phyloP scores from a whole-genome alignment of 1,140 invertebrate species.

The Berghia stephanieae region DNA sequence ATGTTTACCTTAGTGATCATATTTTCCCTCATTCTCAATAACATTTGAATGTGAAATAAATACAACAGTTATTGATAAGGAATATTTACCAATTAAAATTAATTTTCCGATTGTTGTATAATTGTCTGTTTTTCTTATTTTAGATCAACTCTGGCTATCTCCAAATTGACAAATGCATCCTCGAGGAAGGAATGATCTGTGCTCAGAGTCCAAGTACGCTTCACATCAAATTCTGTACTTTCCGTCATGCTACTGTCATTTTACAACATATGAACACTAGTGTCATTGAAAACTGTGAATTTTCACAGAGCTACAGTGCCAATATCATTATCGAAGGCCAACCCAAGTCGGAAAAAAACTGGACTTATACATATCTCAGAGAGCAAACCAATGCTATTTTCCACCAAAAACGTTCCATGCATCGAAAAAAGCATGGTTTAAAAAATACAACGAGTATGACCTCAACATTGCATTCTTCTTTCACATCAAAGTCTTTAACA shows the following conservation, averaged over 20 bases:
- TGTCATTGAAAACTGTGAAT: constrained; percentile 61
- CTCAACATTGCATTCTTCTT: constrained; percentile 34
- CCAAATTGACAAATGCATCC: constrained; percentile 60
- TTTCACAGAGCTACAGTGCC: constrained; percentile 56
- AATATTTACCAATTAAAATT: no score
- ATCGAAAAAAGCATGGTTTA: constrained; percentile 13
- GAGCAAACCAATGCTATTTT: constrained; percentile 22
- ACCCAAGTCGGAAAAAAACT: constrained; percentile 56
- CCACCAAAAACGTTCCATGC: constrained; percentile 12
- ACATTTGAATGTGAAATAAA: no score
- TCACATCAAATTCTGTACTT: constrained; percentile 55
- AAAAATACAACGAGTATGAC: constrained; percentile 31
- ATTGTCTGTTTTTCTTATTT: constrained; percentile 10
- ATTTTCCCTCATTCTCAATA: no score
- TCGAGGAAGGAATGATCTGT: constrained; percentile 59
- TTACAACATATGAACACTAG: constrained; percentile 54
- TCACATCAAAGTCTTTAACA: constrained; percentile 32
- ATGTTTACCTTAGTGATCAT: no score
- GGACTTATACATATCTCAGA: constrained; percentile 49
- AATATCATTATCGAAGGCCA: constrained; percentile 57
- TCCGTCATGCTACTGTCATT: constrained; percentile 56
- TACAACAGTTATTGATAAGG: no score
- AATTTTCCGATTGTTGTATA: no score
- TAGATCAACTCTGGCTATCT: constrained; percentile 55
- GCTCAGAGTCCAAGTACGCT: constrained; percentile 54